A percentile compares a stretch with the other conserved stretches of the same genome.
These are phyloP conservation scores for Microtus oregoni DNA, from an alignment of 2,113 vertebrate genomes.

Conservation along the genomic window DNA sequence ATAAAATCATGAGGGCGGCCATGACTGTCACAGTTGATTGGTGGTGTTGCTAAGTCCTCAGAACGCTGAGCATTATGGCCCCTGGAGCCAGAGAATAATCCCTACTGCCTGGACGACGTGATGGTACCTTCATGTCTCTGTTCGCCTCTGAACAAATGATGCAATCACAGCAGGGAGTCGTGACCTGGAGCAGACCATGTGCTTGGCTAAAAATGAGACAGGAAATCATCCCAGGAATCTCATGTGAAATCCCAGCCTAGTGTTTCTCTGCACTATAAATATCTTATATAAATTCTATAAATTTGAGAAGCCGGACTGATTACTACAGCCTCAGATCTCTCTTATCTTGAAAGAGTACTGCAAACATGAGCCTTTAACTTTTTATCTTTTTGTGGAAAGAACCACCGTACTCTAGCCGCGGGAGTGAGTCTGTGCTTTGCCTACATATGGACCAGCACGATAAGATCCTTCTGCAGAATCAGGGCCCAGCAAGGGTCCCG, in stretches of 20 bases:
- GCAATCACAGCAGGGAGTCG: neutral
- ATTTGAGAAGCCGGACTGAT: neutral
- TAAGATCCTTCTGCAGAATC: too few species aligned
- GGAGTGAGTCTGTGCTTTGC: neutral
- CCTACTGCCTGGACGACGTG: neutral
- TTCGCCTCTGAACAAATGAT: neutral
- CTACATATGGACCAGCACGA: too few species aligned
- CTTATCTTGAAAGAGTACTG: neutral
- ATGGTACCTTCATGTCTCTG: neutral
- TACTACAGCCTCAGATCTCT: neutral
- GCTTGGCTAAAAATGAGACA: neutral
- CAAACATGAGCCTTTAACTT: neutral
- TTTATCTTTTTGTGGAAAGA: neutral
- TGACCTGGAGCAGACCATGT: neutral
- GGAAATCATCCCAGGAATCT: neutral
- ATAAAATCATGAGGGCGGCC: neutral
- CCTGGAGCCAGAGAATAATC: neutral
- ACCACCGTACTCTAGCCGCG: neutral
- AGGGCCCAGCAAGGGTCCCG: fast-evolving
- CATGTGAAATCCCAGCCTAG: neutral
- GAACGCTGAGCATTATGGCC: neutral
- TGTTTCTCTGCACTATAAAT: conserved; percentile 33
- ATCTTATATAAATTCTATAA: neutral
- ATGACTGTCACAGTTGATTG: neutral
- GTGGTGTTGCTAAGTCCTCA: neutral